Conservation (phyloP, 2,797 vertebrate species). For the Enteromius treurensis region DNA sequence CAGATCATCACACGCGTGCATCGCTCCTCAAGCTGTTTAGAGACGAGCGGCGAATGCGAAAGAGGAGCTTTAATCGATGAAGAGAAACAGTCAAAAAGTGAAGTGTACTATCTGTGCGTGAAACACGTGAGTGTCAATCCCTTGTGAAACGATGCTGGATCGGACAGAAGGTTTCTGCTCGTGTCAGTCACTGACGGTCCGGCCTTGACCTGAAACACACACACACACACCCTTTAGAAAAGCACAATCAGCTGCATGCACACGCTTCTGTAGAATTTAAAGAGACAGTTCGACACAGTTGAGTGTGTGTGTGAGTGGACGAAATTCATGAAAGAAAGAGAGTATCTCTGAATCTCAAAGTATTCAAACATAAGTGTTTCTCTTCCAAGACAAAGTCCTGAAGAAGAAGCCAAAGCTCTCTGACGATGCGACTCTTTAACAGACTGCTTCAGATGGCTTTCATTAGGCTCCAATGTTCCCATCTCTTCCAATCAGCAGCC, state of each 20-base stretch:
- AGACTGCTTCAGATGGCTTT: constrained; percentile 46
- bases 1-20: constrained; percentile 65
- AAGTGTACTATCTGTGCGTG: constrained; percentile 5
- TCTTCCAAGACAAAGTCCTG: background rate
- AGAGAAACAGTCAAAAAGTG: constrained; percentile 28
- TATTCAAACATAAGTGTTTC: background rate
- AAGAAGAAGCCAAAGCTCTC: background rate
- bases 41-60: constrained; percentile 58
- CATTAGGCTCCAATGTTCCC: constrained; percentile 62
- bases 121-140: constrained; percentile 7
- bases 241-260: background rate
- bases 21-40: constrained; percentile 64
- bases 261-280: background rate
- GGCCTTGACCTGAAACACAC: background rate
- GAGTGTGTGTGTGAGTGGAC: background rate
- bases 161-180: background rate
- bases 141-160: constrained; percentile 15
- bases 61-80: background rate
- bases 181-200: background rate
- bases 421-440: constrained; percentile 3
- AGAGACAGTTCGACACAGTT: background rate
- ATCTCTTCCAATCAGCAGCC: constrained; percentile 58
- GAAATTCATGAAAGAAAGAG: background rate
- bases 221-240: background rate
- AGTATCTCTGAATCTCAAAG: background rate